A percentile compares a stretch with the other conserved stretches of the same genome.
phyloP scores from a whole-genome alignment of 2,888 invertebrate genomes.

The Scelioninae gen. 1 region DNA sequence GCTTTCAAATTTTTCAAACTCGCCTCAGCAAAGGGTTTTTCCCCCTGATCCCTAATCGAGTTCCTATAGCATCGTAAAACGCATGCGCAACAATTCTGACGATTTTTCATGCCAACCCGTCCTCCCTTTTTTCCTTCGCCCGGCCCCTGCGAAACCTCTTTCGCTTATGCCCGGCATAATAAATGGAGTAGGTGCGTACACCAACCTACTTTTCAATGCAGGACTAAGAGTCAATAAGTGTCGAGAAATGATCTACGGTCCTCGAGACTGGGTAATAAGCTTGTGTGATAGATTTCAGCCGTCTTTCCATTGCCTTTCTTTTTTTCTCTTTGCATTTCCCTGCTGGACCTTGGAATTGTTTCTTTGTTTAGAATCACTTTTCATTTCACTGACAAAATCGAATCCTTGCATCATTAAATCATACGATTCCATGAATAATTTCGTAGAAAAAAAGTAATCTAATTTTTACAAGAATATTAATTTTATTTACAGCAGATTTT shows the following conservation, averaged over 20 bases:
- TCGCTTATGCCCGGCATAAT: slow-evolving; percentile 69
- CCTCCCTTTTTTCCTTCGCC: slow-evolving; percentile 39
- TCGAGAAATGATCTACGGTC: slow-evolving; percentile 82
- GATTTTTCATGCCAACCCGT: slow-evolving; percentile 62
- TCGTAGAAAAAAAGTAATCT: no score
- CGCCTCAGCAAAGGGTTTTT: slow-evolving; percentile 56
- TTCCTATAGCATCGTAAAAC: slow-evolving; percentile 66
- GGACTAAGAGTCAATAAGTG: slow-evolving; percentile 83
- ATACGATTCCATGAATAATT: no score
- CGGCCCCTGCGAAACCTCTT: slow-evolving; percentile 44
- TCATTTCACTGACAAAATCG: no score
- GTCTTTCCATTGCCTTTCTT: slow-evolving; percentile 12
- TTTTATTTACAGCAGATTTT: no score
- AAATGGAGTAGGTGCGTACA: slow-evolving; percentile 72
- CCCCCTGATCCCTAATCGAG: slow-evolving; percentile 64
- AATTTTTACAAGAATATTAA: no score
- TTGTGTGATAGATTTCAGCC: slow-evolving; percentile 61
- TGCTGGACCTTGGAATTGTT: slow-evolving; percentile 17
- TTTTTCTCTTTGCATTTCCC: background rate
- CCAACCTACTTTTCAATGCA: slow-evolving; percentile 83
- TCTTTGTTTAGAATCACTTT: slow-evolving; percentile 9
- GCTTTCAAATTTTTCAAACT: slow-evolving; percentile 71
- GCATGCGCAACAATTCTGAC: slow-evolving; percentile 67
- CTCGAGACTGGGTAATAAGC: slow-evolving; percentile 76
- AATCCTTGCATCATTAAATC: no score